Conservation (phyloP, 2,113 vertebrate genomes). For the Syngnathus floridae region DNA sequence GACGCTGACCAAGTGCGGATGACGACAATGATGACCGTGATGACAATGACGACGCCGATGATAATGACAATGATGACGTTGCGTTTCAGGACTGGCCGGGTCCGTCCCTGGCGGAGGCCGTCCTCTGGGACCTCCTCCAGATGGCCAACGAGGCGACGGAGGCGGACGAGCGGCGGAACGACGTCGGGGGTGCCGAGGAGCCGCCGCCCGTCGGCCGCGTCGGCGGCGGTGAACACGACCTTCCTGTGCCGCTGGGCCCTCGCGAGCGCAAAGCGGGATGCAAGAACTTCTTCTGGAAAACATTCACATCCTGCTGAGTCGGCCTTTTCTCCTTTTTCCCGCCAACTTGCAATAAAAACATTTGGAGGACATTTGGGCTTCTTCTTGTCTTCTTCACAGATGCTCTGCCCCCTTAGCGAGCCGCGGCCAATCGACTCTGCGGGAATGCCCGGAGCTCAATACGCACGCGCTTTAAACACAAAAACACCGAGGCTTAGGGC, state of each 20-base stretch:
- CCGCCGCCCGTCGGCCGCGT: conserved; percentile 73
- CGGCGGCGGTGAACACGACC: conserved; percentile 43
- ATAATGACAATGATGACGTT: neutral
- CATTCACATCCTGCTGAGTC: conserved; percentile 95
- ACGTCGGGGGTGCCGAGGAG: conserved; percentile 75
- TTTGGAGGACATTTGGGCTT: neutral
- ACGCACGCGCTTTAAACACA: too few species aligned
- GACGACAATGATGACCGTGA: too few species aligned
- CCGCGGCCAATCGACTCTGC: too few species aligned
- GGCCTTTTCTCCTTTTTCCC: neutral
- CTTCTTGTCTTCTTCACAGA: neutral
- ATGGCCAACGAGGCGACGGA: conserved; percentile 89
- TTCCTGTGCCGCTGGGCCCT: conserved; percentile 58
- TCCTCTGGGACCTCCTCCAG: conserved; percentile 85
- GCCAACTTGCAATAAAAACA: conserved; percentile 1
- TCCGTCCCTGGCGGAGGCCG: conserved; percentile 82
- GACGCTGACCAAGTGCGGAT: too few species aligned
- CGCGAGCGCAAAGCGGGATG: conserved; percentile 96
- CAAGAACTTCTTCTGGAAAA: conserved; percentile 99
- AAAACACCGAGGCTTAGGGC: too few species aligned
- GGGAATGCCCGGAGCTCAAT: too few species aligned
- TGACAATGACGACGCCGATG: neutral
- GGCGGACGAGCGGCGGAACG: conserved; percentile 62
- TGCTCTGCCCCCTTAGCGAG: too few species aligned
- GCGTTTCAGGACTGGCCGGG: conserved; percentile 79